Percentiles rank a stretch among this genome's conserved stretches.
Conservation (phyloP, 2,888 invertebrate species). For the Drosophila mimetica region DNA sequence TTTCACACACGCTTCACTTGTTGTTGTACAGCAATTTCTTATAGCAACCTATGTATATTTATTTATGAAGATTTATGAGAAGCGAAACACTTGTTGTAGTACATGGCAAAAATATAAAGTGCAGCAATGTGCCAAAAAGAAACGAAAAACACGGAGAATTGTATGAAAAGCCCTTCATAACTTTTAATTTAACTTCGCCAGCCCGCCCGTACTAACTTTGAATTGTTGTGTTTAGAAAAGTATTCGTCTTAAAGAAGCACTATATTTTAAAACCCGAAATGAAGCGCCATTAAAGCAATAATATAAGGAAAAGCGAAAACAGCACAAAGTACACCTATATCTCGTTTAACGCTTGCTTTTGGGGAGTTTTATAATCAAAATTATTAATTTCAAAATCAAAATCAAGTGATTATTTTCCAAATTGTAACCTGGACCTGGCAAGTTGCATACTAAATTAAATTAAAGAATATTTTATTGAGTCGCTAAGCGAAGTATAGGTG, state of each 20-base stretch:
- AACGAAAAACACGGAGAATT: constrained; percentile 12
- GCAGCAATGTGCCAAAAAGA: constrained; percentile 69
- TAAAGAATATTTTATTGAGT: constrained; percentile 4
- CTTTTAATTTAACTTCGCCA: constrained; percentile 37
- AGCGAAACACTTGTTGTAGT: constrained; percentile 51
- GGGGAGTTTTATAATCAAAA: constrained; percentile 13
- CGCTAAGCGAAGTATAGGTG: constrained; percentile 57
- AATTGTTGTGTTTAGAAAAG: constrained; percentile 36
- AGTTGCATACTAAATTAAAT: constrained; percentile 8
- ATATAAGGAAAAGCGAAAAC: constrained; percentile 19
- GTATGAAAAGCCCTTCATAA: constrained; percentile 13
- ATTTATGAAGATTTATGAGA: constrained; percentile 39
- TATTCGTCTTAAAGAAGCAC: constrained; percentile 2
- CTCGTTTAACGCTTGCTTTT: constrained; percentile 19
- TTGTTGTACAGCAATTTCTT: constrained; percentile 63
- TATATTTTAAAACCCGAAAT: constrained; percentile 15
- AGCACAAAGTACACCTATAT: constrained; percentile 55
- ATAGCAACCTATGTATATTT: constrained; percentile 50
- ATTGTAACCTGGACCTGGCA: constrained; percentile 15
- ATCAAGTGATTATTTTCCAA: constrained; percentile 29
- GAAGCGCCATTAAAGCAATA: constrained; percentile 60
- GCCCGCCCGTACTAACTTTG: constrained; percentile 33
- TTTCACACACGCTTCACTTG: constrained; percentile 63
- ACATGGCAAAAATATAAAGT: constrained; percentile 51
- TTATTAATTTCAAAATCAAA: constrained; percentile 18